phyloP scores from a whole-genome alignment of 2,797 vertebrate species.

The Halcyon chelicuti region DNA sequence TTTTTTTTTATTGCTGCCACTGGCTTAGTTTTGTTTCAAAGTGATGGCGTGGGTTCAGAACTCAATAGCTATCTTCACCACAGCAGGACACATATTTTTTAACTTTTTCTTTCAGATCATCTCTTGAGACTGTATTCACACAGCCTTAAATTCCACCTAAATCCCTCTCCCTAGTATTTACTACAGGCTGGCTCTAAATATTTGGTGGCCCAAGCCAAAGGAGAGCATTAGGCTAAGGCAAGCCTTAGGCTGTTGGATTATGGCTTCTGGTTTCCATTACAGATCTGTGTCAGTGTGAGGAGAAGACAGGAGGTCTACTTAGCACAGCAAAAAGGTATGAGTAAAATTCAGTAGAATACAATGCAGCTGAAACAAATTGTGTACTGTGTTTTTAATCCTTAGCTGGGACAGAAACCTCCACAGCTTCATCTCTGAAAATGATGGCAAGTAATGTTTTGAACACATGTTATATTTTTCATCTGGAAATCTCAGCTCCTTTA shows the following conservation, averaged over 20 bases:
- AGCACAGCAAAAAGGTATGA: neutral
- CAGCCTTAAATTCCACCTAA: neutral
- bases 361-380: neutral
- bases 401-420: neutral
- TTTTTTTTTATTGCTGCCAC: slow-evolving; percentile 65
- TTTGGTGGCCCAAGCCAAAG: neutral
- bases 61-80: slow-evolving; percentile 10
- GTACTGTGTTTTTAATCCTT: neutral
- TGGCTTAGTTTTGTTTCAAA: slow-evolving; percentile 68
- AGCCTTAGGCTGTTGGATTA: neutral
- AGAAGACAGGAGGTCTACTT: neutral
- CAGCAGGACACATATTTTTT: neutral
- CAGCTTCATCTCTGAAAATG: neutral
- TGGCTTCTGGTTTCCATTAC: neutral
- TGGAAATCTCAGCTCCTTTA: neutral
- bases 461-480: neutral
- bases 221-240: neutral
- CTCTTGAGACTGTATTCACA: neutral
- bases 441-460: neutral
- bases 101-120: neutral
- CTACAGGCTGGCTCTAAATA: neutral
- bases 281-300: neutral
- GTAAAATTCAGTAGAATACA: neutral
- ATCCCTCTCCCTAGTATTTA: neutral
- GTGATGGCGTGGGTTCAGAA: slow-evolving; percentile 45